Evolutionary conservation across 2,113 vertebrate genomes (phyloP).

Genomic region (Athene cunicularia): DNA sequence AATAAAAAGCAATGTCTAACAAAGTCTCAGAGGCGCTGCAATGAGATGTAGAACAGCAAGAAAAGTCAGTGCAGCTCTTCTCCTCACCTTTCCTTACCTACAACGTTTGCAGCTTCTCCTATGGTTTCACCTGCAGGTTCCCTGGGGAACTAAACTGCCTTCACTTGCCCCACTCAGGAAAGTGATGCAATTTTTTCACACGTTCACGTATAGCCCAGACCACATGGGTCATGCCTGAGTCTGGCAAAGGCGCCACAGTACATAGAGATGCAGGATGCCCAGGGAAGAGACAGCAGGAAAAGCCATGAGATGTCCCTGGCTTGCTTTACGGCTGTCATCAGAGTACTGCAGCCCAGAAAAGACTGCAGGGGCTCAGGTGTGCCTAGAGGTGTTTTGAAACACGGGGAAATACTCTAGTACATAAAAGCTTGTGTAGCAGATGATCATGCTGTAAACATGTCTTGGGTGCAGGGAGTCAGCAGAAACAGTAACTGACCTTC

Average conservation of each 20-base stretch:
- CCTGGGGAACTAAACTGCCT: background rate
- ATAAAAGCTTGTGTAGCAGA: background rate
- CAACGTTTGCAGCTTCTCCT: background rate
- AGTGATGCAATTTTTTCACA: background rate
- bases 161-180: background rate
- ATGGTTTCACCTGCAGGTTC: background rate
- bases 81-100: background rate
- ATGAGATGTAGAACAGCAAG: background rate
- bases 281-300: background rate
- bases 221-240: fast-evolving
- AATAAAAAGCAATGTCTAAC: background rate
- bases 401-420: background rate
- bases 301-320: background rate
- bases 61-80: background rate
- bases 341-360: background rate
- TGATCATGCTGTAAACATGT: fast-evolving
- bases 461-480: background rate
- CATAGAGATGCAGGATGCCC: background rate
- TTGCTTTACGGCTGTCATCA: background rate
- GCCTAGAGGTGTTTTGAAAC: background rate
- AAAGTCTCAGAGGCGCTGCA: background rate
- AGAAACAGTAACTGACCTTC: background rate
- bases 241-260: background rate
- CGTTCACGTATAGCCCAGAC: background rate
- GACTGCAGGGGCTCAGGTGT: background rate